Percentiles rank a stretch among this genome's conserved stretches.
phyloP scores from a whole-genome alignment of 2,797 vertebrate species.

The Malacoctenus gilli region DNA sequence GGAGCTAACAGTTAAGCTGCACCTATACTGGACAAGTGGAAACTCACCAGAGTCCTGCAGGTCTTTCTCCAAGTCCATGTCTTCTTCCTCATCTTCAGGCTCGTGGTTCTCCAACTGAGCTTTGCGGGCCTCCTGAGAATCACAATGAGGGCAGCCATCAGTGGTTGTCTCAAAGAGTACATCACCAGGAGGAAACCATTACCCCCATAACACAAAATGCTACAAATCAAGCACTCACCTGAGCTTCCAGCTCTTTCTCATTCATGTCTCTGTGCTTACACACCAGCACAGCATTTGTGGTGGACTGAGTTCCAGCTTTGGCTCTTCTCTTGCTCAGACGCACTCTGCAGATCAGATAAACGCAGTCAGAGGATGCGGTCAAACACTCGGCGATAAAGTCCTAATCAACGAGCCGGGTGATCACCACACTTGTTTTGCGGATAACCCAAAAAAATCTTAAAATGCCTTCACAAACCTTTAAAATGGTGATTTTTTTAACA shows the following conservation, averaged over 20 bases:
- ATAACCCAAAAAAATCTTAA: no score
- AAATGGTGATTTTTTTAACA: no score
- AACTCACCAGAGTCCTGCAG: slow-evolving; percentile 85
- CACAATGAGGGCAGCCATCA: slow-evolving; percentile 8
- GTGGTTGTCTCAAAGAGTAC: no score
- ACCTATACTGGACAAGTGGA: neutral
- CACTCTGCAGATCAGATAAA: slow-evolving; percentile 79
- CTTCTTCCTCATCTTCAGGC: slow-evolving; percentile 95
- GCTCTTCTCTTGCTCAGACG: slow-evolving; percentile 94
- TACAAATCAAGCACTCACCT: slow-evolving; percentile 86
- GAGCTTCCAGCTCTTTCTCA: slow-evolving; percentile 95
- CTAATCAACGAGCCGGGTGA: no score
- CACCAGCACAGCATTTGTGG: slow-evolving; percentile 93
- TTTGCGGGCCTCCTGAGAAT: slow-evolving; percentile 88
- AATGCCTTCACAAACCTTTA: no score
- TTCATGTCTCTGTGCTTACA: slow-evolving; percentile 98
- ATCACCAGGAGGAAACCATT: no score
- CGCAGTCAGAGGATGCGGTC: slow-evolving; percentile 11
- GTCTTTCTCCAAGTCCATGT: slow-evolving; percentile 89
- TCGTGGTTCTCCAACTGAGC: slow-evolving; percentile 97
- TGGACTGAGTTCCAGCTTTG: slow-evolving; percentile 93
- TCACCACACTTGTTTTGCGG: no score
- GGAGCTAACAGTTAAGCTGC: no score
- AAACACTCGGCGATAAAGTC: no score
- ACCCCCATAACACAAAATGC: no score